phyloP scores from a whole-genome alignment of 2,113 vertebrate genomes.

The Marmota monax region DNA sequence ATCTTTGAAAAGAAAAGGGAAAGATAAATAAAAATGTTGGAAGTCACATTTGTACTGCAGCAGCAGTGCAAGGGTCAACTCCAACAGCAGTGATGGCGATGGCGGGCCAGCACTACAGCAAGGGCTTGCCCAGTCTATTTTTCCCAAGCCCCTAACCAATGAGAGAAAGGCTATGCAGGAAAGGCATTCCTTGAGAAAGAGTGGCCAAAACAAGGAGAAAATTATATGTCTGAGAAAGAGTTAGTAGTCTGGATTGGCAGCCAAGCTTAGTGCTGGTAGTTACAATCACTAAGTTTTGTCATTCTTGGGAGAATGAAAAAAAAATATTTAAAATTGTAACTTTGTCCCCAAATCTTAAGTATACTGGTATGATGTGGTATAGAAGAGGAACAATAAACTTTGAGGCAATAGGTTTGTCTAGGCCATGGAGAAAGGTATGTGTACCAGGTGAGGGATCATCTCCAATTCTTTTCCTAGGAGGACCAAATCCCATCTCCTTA shows the following conservation, averaged over 20 bases:
- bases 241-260: not conserved
- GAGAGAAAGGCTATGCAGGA: conserved; percentile 86
- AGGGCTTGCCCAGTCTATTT: conserved; percentile 88
- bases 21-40: conserved; percentile 90
- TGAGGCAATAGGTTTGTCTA: not conserved
- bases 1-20: conserved; percentile 91
- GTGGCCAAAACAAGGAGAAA: not conserved
- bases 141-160: conserved; percentile 91
- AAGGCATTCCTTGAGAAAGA: not conserved
- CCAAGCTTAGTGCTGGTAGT: not conserved
- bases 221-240: not conserved
- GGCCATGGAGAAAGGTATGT: not conserved
- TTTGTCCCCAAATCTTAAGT: not conserved
- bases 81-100: conserved; percentile 87
- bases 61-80: conserved; percentile 90
- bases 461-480: not conserved
- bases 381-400: not conserved
- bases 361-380: not conserved
- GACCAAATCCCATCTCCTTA: not conserved
- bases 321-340: conserved; percentile 30
- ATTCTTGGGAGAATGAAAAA: not conserved
- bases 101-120: conserved; percentile 87
- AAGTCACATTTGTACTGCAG: conserved; percentile 93
- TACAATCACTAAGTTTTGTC: not conserved
- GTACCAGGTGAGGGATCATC: not conserved